A percentile compares a stretch with the other conserved stretches of the same genome.
Evolutionary conservation across 1,140 invertebrate genomes (phyloP).

Genomic region (Trichomalopsis sarcophagae): DNA sequence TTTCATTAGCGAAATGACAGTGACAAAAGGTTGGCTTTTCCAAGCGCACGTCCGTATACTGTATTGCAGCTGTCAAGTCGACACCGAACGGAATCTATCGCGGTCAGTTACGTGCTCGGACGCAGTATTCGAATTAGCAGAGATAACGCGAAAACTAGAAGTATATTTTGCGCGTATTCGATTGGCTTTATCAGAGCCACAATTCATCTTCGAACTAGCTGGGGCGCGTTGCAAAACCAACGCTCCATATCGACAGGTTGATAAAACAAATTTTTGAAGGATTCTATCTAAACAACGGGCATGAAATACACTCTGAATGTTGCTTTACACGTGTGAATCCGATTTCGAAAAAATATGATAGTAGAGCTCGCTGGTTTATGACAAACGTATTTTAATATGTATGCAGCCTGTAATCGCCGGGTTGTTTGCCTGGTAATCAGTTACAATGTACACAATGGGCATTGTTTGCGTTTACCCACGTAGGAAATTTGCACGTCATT

Average conservation of each 20-base stretch:
- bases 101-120: not conserved
- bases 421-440: too few relatives aligned
- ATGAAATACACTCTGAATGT: too few relatives aligned
- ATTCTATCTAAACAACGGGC: too few relatives aligned
- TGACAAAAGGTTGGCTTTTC: not conserved
- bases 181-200: not conserved
- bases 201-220: not conserved
- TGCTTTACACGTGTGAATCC: too few relatives aligned
- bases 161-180: not conserved
- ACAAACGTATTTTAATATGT: too few relatives aligned
- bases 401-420: too few relatives aligned
- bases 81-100: not conserved
- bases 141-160: slow-evolving; percentile 1
- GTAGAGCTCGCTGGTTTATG: too few relatives aligned
- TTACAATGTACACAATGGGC: too few relatives aligned
- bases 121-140: not conserved
- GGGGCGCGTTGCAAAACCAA: not conserved
- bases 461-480: too few relatives aligned
- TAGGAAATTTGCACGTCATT: too few relatives aligned
- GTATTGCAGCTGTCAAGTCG: slow-evolving; percentile 1
- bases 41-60: not conserved
- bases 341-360: too few relatives aligned
- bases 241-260: not conserved
- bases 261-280: too few relatives aligned
- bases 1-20: not conserved